Evolutionary conservation across 2,888 invertebrate genomes (phyloP), one percentile per base, ranked within the genome.

Genomic region (Cosmopolites sordidus): DNA sequence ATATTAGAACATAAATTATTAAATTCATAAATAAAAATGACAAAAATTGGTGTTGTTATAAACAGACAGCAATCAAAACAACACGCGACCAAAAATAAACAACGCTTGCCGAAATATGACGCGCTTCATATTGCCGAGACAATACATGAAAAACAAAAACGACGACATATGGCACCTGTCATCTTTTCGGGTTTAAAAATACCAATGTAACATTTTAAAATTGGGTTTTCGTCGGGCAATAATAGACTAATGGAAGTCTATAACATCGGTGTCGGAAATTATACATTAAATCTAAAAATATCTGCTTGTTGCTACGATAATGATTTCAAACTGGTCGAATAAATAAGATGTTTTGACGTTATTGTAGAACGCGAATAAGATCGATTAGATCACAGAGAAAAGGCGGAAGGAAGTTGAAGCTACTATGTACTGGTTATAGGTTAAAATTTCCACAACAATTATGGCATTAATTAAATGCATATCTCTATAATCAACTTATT

Each of bases 201-300:
- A 22, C 12, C 29, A 22, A 47, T 47, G 47, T 47, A 39, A 47
- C 47, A 40, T 40, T 47, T 47, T 47, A 2, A 47, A 47, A 47
- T 47, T 40, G 29, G 47, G 29, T 47, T 47, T 17, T 45, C 18
- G 45, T 45, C 38, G 18, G 37, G 38, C 22, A 37, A 37, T 45
- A 37, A 37, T 37, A 15, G 45, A 33, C 33, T 17, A 45, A 22
- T 37, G 45, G 45, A 45, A 45, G 45, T 45, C 45, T 37, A 45
- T 45, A 37, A 45, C 38, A 45, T 45, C 45, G 8, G 22, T 22
- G 22, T 22, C 22, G 22, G 22, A 22, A 22, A 22, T 22, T 22
- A 22, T 22, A 22, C 22, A 22, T 22, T 22, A 22, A 22, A 22
- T 22, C 22, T 22, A 22, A 22, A 22, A 22, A 22, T 22, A 22